phyloP scores from a whole-genome alignment of 30 jellyfish, hydroid and myxozoan genomes.

The Pseudorhiza aurosa region DNA sequence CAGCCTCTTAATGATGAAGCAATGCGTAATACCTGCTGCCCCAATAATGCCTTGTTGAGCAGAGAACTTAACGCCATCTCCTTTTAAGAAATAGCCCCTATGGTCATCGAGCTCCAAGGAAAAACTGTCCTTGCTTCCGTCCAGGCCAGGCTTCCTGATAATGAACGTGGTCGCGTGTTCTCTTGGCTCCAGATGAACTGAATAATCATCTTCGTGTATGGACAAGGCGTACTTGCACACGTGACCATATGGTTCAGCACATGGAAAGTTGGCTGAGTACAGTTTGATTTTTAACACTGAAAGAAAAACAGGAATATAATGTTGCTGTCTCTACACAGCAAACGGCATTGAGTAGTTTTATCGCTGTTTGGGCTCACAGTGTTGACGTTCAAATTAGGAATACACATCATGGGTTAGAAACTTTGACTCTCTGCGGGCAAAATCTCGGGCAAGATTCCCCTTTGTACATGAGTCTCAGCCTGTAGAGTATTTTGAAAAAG shows the following conservation, averaged over 20 bases:
- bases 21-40: constrained; percentile 3
- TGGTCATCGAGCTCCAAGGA: constrained; percentile 79
- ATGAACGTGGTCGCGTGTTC: constrained; percentile 83
- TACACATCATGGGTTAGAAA: too few species aligned
- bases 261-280: constrained; percentile 81
- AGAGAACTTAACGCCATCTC: constrained; percentile 64
- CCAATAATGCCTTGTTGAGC: constrained; percentile 24
- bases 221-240: constrained; percentile 89
- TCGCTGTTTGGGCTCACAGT: too few species aligned
- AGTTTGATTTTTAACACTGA: constrained; percentile 76
- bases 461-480: too few species aligned
- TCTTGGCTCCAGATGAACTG: constrained; percentile 73
- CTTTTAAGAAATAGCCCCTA: constrained; percentile 59
- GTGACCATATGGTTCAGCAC: constrained; percentile 89
- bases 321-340: too few species aligned
- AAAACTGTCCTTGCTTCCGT: constrained; percentile 41
- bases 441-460: too few species aligned
- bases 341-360: too few species aligned
- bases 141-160: constrained; percentile 82
- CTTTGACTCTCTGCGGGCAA: neutral
- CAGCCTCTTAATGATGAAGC: too few species aligned
- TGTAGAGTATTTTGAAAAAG: too few species aligned
- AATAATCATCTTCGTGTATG: constrained; percentile 70
- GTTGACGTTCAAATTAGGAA: too few species aligned
- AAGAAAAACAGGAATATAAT: neutral